Base-by-base conservation (phyloP, 2,113 vertebrate genomes). In the Pterocles burchelli region DNA sequence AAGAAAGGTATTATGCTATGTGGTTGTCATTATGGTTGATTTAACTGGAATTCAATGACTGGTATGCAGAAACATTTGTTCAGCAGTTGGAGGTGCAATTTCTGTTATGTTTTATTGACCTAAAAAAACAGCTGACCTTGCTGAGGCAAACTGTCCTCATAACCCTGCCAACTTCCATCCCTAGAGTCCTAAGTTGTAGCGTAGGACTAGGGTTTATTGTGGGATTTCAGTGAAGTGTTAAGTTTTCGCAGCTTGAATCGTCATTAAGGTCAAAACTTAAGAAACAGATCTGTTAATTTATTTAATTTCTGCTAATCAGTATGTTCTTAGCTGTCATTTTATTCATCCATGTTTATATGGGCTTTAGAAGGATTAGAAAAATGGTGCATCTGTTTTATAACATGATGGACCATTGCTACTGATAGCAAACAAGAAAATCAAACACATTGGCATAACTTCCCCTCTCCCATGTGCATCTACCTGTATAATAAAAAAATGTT, bases 71-170 rank as follows among this genome's bases (percentile, higher is more conserved):
- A 94, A 86, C 90, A 73, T 94, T 90, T 97, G 54, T 79, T 91
- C 88, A 91, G 78, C 58, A 72, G 66, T 88, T 81, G 76, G 45
- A 92, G 71, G 78, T 87, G 81, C 49, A 87, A 80, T 91, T 96
- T 95, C 65, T 95, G 90, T 88, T 96, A 91, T 80, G 89, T 90
- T 95, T 95, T 95, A 95, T 91, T 97, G 87, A 95, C 94, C 91
- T 97, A 92, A 95, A 96, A 96, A 91, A 78, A 0, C 61, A 85
- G 9, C 78, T 96, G 95, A 94, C 93, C 82, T 93, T 71, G 74
- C 58, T 86, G 93, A 89, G 74, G 61, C 74, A 94, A 95, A 93
- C 88, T 91, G 91, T 88, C 93, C 66, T 94, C 91, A 41, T 90
- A 92, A 93, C 13, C 34, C 85, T 95, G 89, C 88, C 90, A 94